Base-by-base conservation (phyloP, 2,888 invertebrate species). In the Cyaniris semiargus region DNA sequence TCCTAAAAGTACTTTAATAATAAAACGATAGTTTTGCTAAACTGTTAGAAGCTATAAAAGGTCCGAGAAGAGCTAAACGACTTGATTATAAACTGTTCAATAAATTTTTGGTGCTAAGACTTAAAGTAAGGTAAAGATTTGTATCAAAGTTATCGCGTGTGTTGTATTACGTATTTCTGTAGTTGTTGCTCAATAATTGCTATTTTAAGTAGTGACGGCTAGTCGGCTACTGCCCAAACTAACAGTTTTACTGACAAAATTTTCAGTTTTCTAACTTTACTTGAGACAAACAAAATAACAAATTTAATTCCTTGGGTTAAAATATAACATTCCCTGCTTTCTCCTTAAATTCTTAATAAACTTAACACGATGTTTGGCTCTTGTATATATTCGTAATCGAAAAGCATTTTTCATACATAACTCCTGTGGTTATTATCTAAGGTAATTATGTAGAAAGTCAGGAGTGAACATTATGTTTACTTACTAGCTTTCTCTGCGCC, bases 201-300 rank as follows among this genome's bases (percentile, higher is more conserved):
- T 92, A 92, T 92, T 92, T 92, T 91, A 84, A 86, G 88, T 89
- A 86, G 86, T 92, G 91, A 91, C 90, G 81, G 80, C 77, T 78
- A 79, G 91, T 91, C 90, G 81, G 80, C 77, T 78, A 79, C 81
- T 81, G 78, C 79, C 75, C 58, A 38, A 74, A 34, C 23, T 58
- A 44, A 34, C 21, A 23, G 21, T 23, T 74, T 75, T 1, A 27
- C 8, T 48, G 15, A 71, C 21, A 71, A 34, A 1, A n/a, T 27
- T 27, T 27, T 27, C n/a, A n/a, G n/a, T 70, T 70, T 70, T 70
- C 18, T 34, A 38, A 38, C 38, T 27, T 74, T 13, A 72, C 27
- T 72, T 48, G 23, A 15, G 23, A 23, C 48, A 48, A 6, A 27
- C 10, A n/a, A 72, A 38, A 72, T 21, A 13, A 48, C 15, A 74